These are phyloP conservation scores for Danionella dracula DNA, from an alignment of 2,797 vertebrate genomes.

Conservation along the genomic window DNA sequence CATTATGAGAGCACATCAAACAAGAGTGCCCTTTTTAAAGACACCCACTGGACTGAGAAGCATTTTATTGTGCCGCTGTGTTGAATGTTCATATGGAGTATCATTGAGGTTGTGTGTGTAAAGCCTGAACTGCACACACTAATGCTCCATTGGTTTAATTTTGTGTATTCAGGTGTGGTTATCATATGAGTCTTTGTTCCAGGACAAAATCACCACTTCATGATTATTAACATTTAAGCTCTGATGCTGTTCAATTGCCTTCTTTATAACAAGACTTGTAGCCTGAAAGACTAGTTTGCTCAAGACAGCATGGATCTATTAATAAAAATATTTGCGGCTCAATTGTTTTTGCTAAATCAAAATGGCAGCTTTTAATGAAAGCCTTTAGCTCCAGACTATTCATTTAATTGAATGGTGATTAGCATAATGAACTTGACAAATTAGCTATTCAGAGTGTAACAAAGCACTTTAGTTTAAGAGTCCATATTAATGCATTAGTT, in stretches of 20 bases:
- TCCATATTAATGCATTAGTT: too few species aligned
- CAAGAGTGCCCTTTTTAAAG: constrained; percentile 13
- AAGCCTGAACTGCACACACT: background rate
- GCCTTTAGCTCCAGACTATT: too few species aligned
- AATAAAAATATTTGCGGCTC: background rate
- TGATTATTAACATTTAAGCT: background rate
- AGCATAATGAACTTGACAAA: too few species aligned
- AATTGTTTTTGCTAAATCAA: background rate
- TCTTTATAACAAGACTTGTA: background rate
- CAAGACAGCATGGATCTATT: background rate
- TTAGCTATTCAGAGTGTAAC: too few species aligned
- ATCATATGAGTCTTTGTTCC: background rate
- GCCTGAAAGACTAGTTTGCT: background rate
- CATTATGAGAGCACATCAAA: constrained; percentile 12
- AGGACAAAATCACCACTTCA: background rate
- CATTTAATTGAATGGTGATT: too few species aligned
- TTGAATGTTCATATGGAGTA: background rate
- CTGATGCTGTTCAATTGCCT: background rate
- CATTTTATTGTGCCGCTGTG: background rate
- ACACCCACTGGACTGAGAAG: background rate
- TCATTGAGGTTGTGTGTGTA: background rate
- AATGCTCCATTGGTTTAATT: background rate
- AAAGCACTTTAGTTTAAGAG: too few species aligned
- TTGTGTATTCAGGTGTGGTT: background rate
- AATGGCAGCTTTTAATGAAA: background rate